Percentiles rank a stretch among this genome's conserved stretches.
phyloP scores from a whole-genome alignment of 2,113 vertebrate species.

The Pantherophis guttatus region DNA sequence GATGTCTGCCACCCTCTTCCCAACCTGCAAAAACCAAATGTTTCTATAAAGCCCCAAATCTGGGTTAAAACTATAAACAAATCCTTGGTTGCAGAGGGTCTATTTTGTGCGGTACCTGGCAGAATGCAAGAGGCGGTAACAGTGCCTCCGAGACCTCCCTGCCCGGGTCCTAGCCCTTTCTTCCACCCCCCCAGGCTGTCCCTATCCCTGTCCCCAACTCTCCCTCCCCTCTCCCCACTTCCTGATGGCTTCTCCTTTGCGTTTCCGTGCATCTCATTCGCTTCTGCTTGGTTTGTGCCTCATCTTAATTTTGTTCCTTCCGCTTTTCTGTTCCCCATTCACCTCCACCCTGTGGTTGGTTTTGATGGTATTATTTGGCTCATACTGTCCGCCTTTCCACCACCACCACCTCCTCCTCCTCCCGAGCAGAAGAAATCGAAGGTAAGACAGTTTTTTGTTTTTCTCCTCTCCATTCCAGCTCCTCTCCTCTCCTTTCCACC shows the following conservation, averaged over 20 bases:
- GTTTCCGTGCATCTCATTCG: slow-evolving; percentile 32
- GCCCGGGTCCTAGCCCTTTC: background rate
- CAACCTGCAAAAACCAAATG: background rate
- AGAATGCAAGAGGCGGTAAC: background rate
- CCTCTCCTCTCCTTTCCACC: slow-evolving; percentile 23
- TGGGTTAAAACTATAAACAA: background rate
- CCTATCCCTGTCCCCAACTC: slow-evolving; percentile 15
- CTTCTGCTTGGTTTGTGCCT: slow-evolving; percentile 38
- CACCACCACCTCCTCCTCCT: slow-evolving; percentile 53
- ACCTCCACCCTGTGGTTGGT: slow-evolving; percentile 69
- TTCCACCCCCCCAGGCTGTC: background rate
- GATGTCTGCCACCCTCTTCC: background rate
- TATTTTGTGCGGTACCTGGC: background rate
- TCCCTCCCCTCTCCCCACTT: slow-evolving; percentile 35
- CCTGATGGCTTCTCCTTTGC: slow-evolving; percentile 47
- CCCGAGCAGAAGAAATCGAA: slow-evolving; percentile 87
- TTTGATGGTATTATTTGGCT: slow-evolving; percentile 78
- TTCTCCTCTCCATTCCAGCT: slow-evolving; percentile 29
- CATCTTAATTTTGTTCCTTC: slow-evolving; percentile 68
- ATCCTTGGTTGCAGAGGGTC: background rate
- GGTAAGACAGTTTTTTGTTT: slow-evolving; percentile 70
- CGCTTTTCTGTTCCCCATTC: slow-evolving; percentile 70
- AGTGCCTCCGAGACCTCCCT: background rate
- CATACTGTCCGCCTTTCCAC: slow-evolving; percentile 67
- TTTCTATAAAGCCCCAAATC: background rate